These are phyloP conservation scores for Hypocryptadius cinnamomeus DNA, from an alignment of 2,113 vertebrate species.

Conservation along the genomic window DNA sequence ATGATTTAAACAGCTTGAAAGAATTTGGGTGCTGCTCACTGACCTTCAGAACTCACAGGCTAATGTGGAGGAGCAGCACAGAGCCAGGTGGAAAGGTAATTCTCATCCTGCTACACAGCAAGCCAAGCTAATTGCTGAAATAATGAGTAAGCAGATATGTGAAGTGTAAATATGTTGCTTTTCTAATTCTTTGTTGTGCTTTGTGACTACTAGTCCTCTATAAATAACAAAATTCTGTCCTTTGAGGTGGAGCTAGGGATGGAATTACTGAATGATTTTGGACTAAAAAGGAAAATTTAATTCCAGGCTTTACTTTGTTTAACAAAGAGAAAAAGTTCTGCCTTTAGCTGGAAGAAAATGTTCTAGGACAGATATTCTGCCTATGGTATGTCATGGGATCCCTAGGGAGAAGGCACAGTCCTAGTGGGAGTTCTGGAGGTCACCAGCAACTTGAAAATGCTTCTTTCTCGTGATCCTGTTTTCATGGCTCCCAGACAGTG, in stretches of 20 bases:
- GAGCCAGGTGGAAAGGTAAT: neutral
- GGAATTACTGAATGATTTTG: neutral
- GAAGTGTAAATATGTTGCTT: neutral
- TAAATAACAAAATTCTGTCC: neutral
- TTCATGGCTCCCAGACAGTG: neutral
- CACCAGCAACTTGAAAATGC: neutral
- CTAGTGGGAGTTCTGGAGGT: neutral
- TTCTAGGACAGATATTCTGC: slow-evolving; percentile 21
- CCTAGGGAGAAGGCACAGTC: neutral
- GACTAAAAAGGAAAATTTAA: neutral
- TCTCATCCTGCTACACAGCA: neutral
- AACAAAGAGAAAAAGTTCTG: neutral
- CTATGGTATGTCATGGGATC: slow-evolving; percentile 3
- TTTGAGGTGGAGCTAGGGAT: neutral
- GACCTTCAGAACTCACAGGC: neutral
- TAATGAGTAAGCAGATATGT: neutral
- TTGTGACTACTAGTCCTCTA: neutral
- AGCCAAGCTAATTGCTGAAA: neutral
- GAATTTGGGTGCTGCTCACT: neutral
- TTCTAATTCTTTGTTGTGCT: neutral
- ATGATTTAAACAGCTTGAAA: neutral
- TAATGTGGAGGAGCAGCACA: neutral
- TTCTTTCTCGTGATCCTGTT: slow-evolving; percentile 11
- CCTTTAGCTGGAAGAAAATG: slow-evolving; percentile 41
- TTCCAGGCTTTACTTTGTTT: neutral